These are phyloP conservation scores for Lontra canadensis DNA, from an alignment of 2,113 vertebrate genomes.

Conservation along the genomic window DNA sequence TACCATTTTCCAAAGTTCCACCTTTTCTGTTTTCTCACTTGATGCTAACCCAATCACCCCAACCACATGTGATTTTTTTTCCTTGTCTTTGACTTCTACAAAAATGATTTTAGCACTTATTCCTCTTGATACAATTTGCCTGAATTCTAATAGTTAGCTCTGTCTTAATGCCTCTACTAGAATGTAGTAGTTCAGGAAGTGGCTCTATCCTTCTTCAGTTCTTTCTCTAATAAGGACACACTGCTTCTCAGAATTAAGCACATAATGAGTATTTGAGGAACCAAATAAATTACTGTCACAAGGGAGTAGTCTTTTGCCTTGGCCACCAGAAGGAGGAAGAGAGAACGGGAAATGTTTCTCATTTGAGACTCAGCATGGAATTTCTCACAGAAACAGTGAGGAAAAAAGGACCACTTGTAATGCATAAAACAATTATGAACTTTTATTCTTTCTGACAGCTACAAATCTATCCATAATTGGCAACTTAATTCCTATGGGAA, in stretches of 20 bases:
- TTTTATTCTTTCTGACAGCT: conserved; percentile 34
- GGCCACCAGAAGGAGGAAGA: conserved; percentile 48
- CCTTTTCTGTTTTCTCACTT: not conserved
- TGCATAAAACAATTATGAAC: not conserved
- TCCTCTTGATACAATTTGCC: not conserved
- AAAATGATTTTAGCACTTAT: not conserved
- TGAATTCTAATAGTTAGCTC: not conserved
- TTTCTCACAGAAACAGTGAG: conserved; percentile 36
- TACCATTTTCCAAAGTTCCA: not conserved
- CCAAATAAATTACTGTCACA: conserved; percentile 49
- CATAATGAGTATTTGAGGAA: conserved; percentile 35
- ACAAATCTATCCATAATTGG: conserved; percentile 37
- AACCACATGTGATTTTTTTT: not conserved
- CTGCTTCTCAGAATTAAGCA: conserved; percentile 36
- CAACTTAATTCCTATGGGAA: conserved; percentile 41
- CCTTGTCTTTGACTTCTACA: not conserved
- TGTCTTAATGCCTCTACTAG: not conserved
- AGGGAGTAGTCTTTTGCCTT: conserved; percentile 19
- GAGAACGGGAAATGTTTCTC: conserved; percentile 44
- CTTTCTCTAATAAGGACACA: not conserved
- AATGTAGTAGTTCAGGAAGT: not conserved
- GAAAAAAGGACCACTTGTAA: not conserved
- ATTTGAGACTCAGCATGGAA: conserved; percentile 36
- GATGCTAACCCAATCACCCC: not conserved
- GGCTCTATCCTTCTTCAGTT: not conserved